A percentile compares a stretch with the other conserved stretches of the same genome.
These are phyloP conservation scores for Oxyscelio sp. DNA, from an alignment of 2,888 invertebrate species.

Conservation along the genomic window DNA sequence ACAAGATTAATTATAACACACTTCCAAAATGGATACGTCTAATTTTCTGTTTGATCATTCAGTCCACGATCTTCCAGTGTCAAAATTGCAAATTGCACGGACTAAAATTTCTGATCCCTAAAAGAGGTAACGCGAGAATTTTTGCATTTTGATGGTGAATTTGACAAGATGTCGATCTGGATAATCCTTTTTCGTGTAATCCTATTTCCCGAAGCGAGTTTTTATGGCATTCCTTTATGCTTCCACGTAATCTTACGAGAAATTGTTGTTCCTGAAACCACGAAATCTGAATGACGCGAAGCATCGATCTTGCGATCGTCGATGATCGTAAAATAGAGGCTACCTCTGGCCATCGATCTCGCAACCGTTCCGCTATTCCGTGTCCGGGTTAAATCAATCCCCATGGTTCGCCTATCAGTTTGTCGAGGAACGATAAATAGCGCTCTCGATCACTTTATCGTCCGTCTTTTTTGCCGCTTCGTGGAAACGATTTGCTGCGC, in stretches of 20 bases:
- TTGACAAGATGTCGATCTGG: too few relatives aligned
- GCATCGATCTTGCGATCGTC: background rate
- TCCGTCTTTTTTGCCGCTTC: constrained; percentile 16
- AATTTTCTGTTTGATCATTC: too few relatives aligned
- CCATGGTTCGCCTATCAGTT: constrained; percentile 3
- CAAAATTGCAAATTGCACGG: too few relatives aligned
- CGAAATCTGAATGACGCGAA: constrained; percentile 21
- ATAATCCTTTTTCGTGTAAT: constrained; percentile 54
- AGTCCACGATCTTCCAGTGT: too few relatives aligned
- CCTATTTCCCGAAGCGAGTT: constrained; percentile 34
- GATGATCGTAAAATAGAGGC: constrained; percentile 6
- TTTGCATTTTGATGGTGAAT: too few relatives aligned
- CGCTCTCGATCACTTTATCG: constrained; percentile 45
- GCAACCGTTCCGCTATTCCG: constrained; percentile 9
- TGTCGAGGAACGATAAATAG: constrained; percentile 44
- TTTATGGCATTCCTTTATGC: constrained; percentile 37
- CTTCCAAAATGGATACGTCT: too few relatives aligned
- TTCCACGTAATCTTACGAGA: constrained; percentile 3
- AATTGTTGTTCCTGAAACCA: constrained; percentile 5
- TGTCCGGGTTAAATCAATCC: constrained; percentile 44
- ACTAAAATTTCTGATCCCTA: too few relatives aligned
- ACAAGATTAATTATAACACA: too few relatives aligned
- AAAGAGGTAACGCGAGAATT: too few relatives aligned
- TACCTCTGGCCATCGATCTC: constrained; percentile 23
- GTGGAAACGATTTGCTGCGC: constrained; percentile 24